These are phyloP conservation scores for Hippasteria phrygiana DNA, from an alignment of 53 echinoderm and acorn worm species.

Conservation along the genomic window DNA sequence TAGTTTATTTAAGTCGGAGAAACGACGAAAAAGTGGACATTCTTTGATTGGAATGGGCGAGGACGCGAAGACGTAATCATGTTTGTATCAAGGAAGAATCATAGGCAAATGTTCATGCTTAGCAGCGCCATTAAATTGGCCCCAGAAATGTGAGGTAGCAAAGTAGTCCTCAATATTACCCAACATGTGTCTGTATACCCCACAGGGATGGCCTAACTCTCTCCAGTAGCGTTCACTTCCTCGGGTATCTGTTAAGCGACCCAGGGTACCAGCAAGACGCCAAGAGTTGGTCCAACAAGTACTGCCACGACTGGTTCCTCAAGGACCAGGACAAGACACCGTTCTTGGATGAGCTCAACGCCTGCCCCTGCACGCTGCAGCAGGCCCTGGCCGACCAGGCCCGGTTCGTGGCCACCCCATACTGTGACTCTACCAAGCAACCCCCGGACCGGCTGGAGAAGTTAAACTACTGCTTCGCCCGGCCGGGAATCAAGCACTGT, in stretches of 20 bases:
- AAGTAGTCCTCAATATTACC: too few species aligned
- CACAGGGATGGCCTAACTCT: conserved; percentile 46
- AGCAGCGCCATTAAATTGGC: too few species aligned
- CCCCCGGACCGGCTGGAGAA: not conserved
- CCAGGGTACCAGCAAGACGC: conserved; percentile 70
- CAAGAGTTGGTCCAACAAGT: conserved; percentile 67
- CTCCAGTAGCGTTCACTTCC: conserved; percentile 74
- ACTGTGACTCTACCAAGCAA: conserved; percentile 36
- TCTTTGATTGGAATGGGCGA: too few species aligned
- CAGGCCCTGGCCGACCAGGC: conserved; percentile 83
- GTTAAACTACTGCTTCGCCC: conserved; percentile 36
- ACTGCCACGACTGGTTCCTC: conserved; percentile 56
- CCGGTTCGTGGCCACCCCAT: conserved; percentile 62
- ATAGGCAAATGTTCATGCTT: too few species aligned
- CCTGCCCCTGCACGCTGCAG: conserved; percentile 85
- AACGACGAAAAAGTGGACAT: too few species aligned
- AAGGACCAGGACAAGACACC: conserved; percentile 4
- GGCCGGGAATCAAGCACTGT: conserved; percentile 43
- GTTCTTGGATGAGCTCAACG: conserved; percentile 53
- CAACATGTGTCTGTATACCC: conserved; percentile 14
- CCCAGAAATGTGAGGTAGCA: too few species aligned
- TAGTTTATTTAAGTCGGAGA: too few species aligned
- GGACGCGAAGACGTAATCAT: too few species aligned
- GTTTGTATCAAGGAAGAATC: too few species aligned
- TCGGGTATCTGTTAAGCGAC: conserved; percentile 80